A percentile compares a stretch with the other conserved stretches of the same genome.
Conservation (phyloP, 2,797 vertebrate genomes). For the Echeneis naucrates region DNA sequence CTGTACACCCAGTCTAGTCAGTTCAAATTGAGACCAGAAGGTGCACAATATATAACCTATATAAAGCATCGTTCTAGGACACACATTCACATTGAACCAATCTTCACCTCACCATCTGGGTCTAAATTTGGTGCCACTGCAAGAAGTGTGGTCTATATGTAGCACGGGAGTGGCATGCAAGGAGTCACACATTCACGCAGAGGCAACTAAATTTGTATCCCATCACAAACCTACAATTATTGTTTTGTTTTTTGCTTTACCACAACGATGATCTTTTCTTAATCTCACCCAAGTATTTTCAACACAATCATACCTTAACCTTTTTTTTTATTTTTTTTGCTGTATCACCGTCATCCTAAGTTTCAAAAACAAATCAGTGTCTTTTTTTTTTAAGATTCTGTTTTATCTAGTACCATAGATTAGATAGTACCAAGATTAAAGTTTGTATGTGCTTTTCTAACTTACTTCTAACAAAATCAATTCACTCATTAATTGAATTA, state of each 20-base stretch:
- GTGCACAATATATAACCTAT: background rate
- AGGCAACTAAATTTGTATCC: background rate
- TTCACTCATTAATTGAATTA: conserved; percentile 14
- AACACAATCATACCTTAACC: background rate
- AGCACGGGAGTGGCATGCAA: background rate
- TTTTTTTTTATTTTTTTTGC: background rate
- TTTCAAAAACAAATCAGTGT: background rate
- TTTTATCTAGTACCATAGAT: background rate
- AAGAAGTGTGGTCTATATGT: background rate
- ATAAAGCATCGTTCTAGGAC: background rate
- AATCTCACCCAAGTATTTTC: background rate
- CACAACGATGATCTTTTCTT: background rate
- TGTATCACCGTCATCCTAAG: background rate
- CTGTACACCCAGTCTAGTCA: background rate
- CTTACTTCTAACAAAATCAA: background rate
- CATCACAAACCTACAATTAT: no score
- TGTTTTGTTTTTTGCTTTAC: background rate
- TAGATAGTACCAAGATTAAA: background rate
- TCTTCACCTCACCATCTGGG: background rate
- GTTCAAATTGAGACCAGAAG: background rate
- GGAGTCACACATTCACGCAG: no score
- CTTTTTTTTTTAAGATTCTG: background rate
- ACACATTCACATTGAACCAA: background rate
- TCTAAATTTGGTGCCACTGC: no score
- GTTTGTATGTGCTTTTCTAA: background rate